Base-by-base conservation (phyloP, 2,113 vertebrate species). In the Sula dactylatra region DNA sequence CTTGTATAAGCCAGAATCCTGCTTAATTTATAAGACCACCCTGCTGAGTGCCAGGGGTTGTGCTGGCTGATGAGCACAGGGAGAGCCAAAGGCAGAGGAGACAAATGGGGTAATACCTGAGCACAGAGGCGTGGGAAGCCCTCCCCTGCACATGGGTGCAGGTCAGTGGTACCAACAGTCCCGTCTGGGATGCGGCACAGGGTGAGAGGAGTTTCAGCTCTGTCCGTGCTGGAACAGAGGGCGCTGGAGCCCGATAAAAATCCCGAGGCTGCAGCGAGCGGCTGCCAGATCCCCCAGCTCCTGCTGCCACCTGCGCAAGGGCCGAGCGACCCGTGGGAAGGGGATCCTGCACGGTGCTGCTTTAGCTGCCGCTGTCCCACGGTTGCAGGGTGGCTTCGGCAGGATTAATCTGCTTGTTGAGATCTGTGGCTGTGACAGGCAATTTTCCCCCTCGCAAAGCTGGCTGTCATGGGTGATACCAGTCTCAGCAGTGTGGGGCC, bases 161-260 rank as follows among this genome's bases (percentile, higher is more conserved):
- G 54, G 32, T 4, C 8, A 4, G 42, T 20, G 86, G n/a, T 21
- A 36, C 49, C 36, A 24, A 2, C 34, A 12, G 66, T 56, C 65
- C 54, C 5, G 31, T 5, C 22, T 32, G 78, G 88, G 8, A 10
- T 8, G 25, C 2, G 13, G 26, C 1, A 7, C 2, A 11, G 65
- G 79, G 40, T 1, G 70, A 83, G 82, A 59, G 55, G 61, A 78
- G 29, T 17, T 90, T 65, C 91, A 88, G 69, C 91, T 95, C 94
- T 92, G 88, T 18, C 84, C 44, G 2, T 50, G 85, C 77, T 71
- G 94, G 93, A 97, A n/a, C 88, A 97, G 95, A 97, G 96, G 97
- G 96, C 87, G 86, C 96, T 92, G 96, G 94, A 97, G 96, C 73
- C 90, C 50, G 71, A 73, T 21, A 5, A 84, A 97, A 95, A 9